Conservation (phyloP, 2,113 vertebrate genomes). For the Cairina moschata region DNA sequence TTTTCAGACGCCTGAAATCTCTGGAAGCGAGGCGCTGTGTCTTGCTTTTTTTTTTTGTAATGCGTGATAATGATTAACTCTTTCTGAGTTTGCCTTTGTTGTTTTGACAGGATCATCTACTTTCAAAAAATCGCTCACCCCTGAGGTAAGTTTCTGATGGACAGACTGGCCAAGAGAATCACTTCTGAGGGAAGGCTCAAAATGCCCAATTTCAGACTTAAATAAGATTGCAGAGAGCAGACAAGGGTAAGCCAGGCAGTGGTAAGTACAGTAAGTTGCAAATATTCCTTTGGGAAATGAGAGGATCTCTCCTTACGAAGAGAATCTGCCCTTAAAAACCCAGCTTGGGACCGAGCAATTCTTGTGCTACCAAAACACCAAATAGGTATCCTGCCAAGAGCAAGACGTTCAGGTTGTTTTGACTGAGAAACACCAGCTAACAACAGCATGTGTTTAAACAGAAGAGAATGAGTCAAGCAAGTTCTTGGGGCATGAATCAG, state of each 20-base stretch:
- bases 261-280: background rate
- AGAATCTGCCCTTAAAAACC: background rate
- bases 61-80: fast-evolving
- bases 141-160: slow-evolving; percentile 67
- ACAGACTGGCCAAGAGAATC: background rate
- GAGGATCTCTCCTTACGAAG: background rate
- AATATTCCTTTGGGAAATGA: fast-evolving
- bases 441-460: background rate
- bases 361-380: background rate
- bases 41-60: background rate
- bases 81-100: background rate
- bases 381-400: fast-evolving
- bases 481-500: background rate
- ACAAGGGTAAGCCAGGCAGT: background rate
- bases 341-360: background rate
- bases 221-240: background rate
- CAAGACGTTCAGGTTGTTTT: background rate
- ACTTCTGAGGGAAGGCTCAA: background rate
- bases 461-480: background rate
- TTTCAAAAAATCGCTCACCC: slow-evolving; percentile 63
- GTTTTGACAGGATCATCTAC: slow-evolving; percentile 57
- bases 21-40: fast-evolving
- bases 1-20: background rate
- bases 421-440: background rate
- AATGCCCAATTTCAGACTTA: too few relatives aligned